Base-by-base conservation (phyloP, 2,888 invertebrate species). In the Salpingus planirostris region DNA sequence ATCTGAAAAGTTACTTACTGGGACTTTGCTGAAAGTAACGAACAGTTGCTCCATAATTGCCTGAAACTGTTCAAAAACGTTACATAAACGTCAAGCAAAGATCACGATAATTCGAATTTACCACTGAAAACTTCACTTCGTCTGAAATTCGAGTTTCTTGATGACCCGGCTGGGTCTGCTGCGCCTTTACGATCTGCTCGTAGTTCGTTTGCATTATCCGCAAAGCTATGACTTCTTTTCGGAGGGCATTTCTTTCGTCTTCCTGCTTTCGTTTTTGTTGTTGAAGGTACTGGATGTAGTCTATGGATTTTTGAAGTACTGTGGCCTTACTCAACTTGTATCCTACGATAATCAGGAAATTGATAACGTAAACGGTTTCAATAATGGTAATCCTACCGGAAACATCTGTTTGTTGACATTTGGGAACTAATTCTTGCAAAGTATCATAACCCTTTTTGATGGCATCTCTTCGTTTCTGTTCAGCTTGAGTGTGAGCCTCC, bases 361-460 rank as follows among this genome's bases (percentile, higher is more conserved):
- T 23, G 4, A 23, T 10, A 18, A 18, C 10, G 8, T 23, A 5
- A 18, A 10, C 10, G 10, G 23, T 10, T 7, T 8, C 4, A 10
- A 23, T 8, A 23, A 23, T 7, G 8, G 23, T 10, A 7, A 18
- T 11, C 12, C 29, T 52, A 57, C 63, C 88, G 11, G 87, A 85
- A 13, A 89, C 76, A 62, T 95, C 95, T 21, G 84, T 83, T 57
- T 91, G 88, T 59, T 91, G 90, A 55, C 95, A 95, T 31, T 87
- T 90, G 0, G 95, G 95, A 7, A 96, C 93, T 42, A 95, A 67
- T 52, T 86, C 85, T 65, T 93, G 93, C 11, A 96, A 69, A 2
- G 87, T 86, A 62, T 95, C 93, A 62, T 96, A 96, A 0, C 95
- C 95, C 62, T 90, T 92, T 65, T 95, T 96, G 41, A 96, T 96